phyloP scores from a whole-genome alignment of 2,888 invertebrate species.

The Drepanosiphum platanoidis region DNA sequence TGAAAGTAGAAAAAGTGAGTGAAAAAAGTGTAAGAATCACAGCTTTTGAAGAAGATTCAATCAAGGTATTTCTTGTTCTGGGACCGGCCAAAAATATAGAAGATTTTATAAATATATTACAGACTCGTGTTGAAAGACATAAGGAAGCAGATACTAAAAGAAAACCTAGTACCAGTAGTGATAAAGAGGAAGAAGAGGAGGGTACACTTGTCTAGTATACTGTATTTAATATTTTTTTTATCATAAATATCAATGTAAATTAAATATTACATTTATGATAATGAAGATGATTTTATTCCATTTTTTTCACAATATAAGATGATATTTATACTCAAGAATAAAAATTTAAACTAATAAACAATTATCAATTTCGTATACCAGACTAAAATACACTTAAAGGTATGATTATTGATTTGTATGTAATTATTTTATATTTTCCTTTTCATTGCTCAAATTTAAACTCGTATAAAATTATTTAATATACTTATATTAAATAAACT shows the following conservation, averaged over 20 bases:
- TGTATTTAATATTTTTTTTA: conserved; percentile 30
- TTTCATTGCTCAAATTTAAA: conserved; percentile 12
- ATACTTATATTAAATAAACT: not conserved
- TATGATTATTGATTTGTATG: conserved; percentile 9
- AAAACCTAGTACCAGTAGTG: not conserved
- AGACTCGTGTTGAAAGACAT: conserved; percentile 45
- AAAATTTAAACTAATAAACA: conserved; percentile 25
- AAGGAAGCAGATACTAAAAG: conserved; percentile 46
- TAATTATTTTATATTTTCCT: conserved; percentile 11
- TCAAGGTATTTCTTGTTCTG: conserved; percentile 76
- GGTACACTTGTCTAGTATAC: conserved; percentile 35
- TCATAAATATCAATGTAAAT: conserved; percentile 22
- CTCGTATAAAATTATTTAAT: not conserved
- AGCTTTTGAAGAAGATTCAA: conserved; percentile 83
- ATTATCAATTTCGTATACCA: conserved; percentile 9
- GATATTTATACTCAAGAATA: not conserved
- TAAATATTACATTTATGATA: conserved; percentile 24
- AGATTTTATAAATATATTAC: conserved; percentile 44
- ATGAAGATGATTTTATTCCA: conserved; percentile 29
- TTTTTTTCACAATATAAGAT: conserved; percentile 37
- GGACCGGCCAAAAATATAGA: conserved; percentile 52
- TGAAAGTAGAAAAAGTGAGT: conserved; percentile 89
- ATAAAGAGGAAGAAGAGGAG: conserved; percentile 36
- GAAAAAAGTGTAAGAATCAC: conserved; percentile 88
- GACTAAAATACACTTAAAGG: conserved; percentile 7